phyloP scores from a whole-genome alignment of 2,888 invertebrate genomes.

The Mimas tiliae region DNA sequence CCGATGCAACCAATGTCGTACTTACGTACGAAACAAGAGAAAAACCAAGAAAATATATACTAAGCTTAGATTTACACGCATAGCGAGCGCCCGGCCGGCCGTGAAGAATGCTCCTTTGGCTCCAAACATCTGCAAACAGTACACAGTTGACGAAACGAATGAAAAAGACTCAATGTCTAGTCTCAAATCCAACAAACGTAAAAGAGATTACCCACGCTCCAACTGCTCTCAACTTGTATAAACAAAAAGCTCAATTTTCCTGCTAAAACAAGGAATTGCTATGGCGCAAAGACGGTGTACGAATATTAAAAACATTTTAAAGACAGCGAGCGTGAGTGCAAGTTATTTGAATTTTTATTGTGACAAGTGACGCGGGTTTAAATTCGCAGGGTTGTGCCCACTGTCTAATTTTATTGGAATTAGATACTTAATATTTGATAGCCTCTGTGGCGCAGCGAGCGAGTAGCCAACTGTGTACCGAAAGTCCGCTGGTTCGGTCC shows the following conservation, averaged over 20 bases:
- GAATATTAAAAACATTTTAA: slow-evolving; percentile 83
- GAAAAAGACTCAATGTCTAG: slow-evolving; percentile 65
- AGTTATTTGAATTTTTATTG: slow-evolving; percentile 75
- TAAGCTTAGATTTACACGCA: slow-evolving; percentile 77
- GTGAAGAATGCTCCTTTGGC: slow-evolving; percentile 58
- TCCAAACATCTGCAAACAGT: slow-evolving; percentile 65
- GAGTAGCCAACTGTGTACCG: no score
- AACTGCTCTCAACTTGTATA: slow-evolving; percentile 81
- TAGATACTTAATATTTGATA: background rate
- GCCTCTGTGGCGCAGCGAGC: no score
- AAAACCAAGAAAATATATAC: slow-evolving; percentile 48
- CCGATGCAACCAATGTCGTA: slow-evolving; percentile 16
- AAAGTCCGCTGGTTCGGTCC: no score
- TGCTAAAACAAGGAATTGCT: slow-evolving; percentile 78
- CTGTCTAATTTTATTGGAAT: background rate
- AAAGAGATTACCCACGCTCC: slow-evolving; percentile 82
- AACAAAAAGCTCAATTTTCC: slow-evolving; percentile 79
- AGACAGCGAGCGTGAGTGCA: slow-evolving; percentile 62
- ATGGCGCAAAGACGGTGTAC: slow-evolving; percentile 71
- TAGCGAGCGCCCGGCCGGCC: slow-evolving; percentile 66
- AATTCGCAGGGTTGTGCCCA: background rate
- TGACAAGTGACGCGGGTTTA: slow-evolving; percentile 57
- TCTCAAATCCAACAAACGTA: slow-evolving; percentile 80
- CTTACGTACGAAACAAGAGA: slow-evolving; percentile 44
- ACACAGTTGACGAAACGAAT: slow-evolving; percentile 72